Base-by-base conservation (phyloP, 2,888 invertebrate genomes). In the Teleiodes luculella region DNA sequence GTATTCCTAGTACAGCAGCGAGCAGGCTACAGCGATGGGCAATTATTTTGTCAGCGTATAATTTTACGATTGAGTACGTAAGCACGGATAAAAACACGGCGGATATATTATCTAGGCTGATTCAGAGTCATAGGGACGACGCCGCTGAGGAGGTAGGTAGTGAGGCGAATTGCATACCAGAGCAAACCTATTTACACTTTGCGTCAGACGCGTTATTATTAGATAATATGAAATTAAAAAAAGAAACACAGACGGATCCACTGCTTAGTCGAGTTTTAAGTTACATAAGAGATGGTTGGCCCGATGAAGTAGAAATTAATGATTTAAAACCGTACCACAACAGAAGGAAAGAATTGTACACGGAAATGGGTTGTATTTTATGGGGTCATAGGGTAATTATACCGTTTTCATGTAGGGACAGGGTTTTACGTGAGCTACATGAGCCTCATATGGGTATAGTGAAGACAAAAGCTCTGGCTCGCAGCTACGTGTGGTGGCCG, bases 211-310 rank as follows among this genome's bases (percentile, higher is more conserved):
- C 54, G 11, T 39, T 59, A 16, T 31, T 57, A 14, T 11, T 59
- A 36, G 57, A 57, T 51, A 52, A 56, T 50, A 52, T 53, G 33
- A 41, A 20, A 10, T 20, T 57, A 39, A 57, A 53, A 52, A 55
- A 35, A 31, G 52, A 56, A 50, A 59, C 54, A 0, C 3, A 5
- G 0, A 11, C 5, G 3, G 57, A 59, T 14, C 52, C 54, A 1
- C 35, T 59, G 10, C 30, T 59, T 10, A 46, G 57, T 48, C 47
- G 57, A 3, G 52, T 67, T 13, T 18, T 58, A 6, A 36, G 48
- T n/a, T 63, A 58, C 49, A 43, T 63, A 0, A 33, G 45, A 3
- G 55, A 60, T 13, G 65, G 66, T 11, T 66, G 66, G 65, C 64
- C 63, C 6, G 10, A 10, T 0, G 33, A 58, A 0, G 24, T n/a